These are phyloP conservation scores for Drosophila leontia DNA, from an alignment of 1,140 invertebrate genomes.

Conservation along the genomic window DNA sequence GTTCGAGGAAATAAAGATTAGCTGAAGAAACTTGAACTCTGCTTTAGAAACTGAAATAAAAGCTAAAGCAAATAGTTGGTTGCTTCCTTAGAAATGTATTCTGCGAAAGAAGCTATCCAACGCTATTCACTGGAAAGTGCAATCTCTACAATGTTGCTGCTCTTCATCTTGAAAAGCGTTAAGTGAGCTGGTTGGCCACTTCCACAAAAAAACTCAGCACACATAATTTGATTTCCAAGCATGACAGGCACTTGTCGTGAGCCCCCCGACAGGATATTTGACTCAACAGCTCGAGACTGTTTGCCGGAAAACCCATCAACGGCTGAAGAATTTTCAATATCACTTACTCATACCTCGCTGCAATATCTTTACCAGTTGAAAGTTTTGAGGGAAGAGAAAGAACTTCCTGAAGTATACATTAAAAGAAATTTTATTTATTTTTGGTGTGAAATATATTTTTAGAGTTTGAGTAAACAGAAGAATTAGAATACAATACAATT, in stretches of 20 bases:
- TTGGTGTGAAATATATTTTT: background rate
- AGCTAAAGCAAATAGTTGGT: background rate
- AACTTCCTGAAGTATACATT: background rate
- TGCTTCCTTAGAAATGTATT: background rate
- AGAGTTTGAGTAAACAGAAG: no score
- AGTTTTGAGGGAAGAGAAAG: background rate
- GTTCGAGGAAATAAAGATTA: background rate
- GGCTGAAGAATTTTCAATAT: constrained; percentile 53
- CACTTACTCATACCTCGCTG: constrained; percentile 6
- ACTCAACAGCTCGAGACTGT: constrained; percentile 15
- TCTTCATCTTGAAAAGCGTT: background rate
- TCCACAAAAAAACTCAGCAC: background rate
- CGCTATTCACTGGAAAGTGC: constrained; percentile 1
- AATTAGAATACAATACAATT: no score
- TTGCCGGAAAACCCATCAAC: constrained; percentile 6
- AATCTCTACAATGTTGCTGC: background rate
- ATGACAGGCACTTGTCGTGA: constrained; percentile 18
- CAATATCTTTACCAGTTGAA: background rate
- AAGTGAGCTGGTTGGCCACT: constrained; percentile 3
- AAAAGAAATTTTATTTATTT: background rate
- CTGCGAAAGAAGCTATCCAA: background rate
- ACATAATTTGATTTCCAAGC: constrained; percentile 21
- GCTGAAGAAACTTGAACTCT: background rate
- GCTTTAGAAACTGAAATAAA: background rate
- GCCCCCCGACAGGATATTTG: constrained; percentile 14